Percentiles rank a stretch among this genome's conserved stretches.
phyloP scores from a whole-genome alignment of 2,797 vertebrate species.

The Hirundo rustica region DNA sequence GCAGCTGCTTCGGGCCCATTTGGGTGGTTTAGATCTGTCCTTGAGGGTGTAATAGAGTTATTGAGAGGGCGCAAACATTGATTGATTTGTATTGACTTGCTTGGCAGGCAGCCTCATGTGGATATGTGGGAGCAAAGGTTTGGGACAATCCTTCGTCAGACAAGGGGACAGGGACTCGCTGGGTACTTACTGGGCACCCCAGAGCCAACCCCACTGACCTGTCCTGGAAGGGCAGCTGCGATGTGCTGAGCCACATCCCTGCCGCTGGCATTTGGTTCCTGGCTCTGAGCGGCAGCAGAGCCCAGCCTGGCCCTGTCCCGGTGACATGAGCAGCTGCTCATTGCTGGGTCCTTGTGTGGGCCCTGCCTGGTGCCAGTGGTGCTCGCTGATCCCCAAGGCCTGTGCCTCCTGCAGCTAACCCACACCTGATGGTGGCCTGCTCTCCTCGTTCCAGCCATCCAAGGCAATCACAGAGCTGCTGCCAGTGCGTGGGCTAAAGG shows the following conservation, averaged over 20 bases:
- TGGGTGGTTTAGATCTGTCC: conserved; percentile 51
- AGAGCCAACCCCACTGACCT: background rate
- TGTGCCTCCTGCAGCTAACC: background rate
- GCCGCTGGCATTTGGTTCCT: background rate
- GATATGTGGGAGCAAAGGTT: background rate
- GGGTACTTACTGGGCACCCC: too few species aligned
- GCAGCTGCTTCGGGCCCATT: conserved; percentile 23
- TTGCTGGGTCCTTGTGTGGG: fast-evolving
- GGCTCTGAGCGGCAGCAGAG: background rate
- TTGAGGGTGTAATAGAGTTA: conserved; percentile 69
- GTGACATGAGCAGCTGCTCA: fast-evolving
- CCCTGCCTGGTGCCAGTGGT: background rate
- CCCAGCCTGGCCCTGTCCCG: background rate
- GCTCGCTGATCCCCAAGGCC: background rate
- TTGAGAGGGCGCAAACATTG: conserved; percentile 35
- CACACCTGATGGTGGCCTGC: background rate
- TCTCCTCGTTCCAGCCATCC: background rate
- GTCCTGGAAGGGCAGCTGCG: background rate
- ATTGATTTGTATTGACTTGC: conserved; percentile 64
- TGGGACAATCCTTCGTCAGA: background rate
- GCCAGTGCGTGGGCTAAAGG: background rate
- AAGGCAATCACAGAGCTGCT: background rate
- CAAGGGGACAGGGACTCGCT: background rate
- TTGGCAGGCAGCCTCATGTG: background rate
- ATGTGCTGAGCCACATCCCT: background rate